Evolutionary conservation across 1,140 invertebrate species (phyloP), one percentile per base, ranked within the genome.

Genomic region (Helicoverpa zea): DNA sequence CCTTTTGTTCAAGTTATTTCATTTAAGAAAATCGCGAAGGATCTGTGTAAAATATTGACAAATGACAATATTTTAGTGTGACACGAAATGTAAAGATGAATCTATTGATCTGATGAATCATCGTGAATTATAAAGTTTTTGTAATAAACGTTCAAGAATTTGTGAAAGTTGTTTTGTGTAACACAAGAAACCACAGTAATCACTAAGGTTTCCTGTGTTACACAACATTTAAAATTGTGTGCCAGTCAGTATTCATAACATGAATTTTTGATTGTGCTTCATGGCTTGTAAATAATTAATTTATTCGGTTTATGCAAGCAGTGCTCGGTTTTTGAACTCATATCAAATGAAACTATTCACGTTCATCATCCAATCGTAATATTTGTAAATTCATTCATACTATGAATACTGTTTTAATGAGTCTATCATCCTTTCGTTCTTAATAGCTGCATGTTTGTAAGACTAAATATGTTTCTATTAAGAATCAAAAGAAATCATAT

Each of bases 221-320:
- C 47, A 81, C 47, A 81, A 79, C 47, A 12, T 51, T 29, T 29
- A 29, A 43, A 35, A 23, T 18, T 47, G 18, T 3, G 43, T 79
- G 63, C 75, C 81, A 86, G 87, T 89, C 81, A 86, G 87, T 89
- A 82, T 86, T 84, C 87, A 87, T 87, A 84, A 70, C 87, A 91
- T 90, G 88, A 90, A 83, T 83, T 77, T 54, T 13, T n/a, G 12
- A 30, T 29, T 3, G 4, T 43, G 35, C 35, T 43, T 43, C 35
- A 43, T 43, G 5, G 35, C 35, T 43, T 43, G 35, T 43, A 43
- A 43, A 43, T 43, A 43, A 43, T 43, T 5, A 43, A 43, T 43
- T 43, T 43, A 43, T 43, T 43, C 35, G 35, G 35, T 43, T 43
- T 43, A 43, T 43, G 35, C 4, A 43, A 43, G 35, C 35, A 3